Base-by-base conservation (phyloP, 2,888 invertebrate genomes). In the Allygus modestus region DNA sequence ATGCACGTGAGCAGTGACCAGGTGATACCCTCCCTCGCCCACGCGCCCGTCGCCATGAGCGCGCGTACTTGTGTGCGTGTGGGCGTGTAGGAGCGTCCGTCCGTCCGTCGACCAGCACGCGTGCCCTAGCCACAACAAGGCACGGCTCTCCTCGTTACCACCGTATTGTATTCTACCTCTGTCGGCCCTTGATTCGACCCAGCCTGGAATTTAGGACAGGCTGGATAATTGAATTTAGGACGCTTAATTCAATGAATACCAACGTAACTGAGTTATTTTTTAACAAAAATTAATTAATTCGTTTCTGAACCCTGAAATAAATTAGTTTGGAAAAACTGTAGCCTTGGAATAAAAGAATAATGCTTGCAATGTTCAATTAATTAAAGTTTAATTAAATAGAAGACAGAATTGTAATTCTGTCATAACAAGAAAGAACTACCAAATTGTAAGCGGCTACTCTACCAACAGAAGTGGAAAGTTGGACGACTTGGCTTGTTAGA, bases 131-230 rank as follows among this genome's bases (percentile, higher is more conserved):
- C 58, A 58, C 58, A 37, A 51, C 51, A 20, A 31, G 65, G 28
- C 65, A 1, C 28, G 65, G 28, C 65, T 58, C 58, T 23, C 28
- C 65, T 65, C 65, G 17, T 65, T 65, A 65, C 65, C 0, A 15
- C 31, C 0, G 65, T 17, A 65, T 65, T 65, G 65, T 65, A 31
- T 2, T 65, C 65, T 31, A 5, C 9, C 2, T 11, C 51, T n/a
- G n/a, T 2, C 7, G 5, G 51, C 17, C 51, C 58, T 58, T 23
- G 23, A 20, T 23, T 58, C 58, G 1, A 5, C 12, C 5, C 23
- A 23, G 23, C 2, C 58, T 4, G 2, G 58, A 12, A 23, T 23
- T 58, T 23, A 7, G 17, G 46, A 46, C 2, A 4, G 46, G 2
- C 1, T 23, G 58, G 20, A 15, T 58, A 58, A 58, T 58, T 58